These are phyloP conservation scores for Suillia variegata DNA, from an alignment of 2,888 invertebrate species.

Conservation along the genomic window DNA sequence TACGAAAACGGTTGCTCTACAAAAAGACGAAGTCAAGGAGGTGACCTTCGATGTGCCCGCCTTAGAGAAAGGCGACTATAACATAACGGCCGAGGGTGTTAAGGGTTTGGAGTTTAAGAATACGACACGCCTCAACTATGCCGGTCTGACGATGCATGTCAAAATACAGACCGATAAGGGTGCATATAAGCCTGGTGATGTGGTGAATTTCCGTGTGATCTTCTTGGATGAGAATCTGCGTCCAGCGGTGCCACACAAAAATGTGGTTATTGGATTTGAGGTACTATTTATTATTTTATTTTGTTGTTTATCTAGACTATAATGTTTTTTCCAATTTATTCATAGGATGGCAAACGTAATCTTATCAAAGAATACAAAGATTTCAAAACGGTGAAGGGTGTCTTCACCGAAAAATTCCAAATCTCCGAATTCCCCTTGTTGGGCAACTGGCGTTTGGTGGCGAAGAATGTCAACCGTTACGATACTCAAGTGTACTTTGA, in stretches of 20 bases:
- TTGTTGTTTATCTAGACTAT: slow-evolving; percentile 54
- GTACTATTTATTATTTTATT: no score
- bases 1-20: slow-evolving; percentile 40
- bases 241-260: slow-evolving; percentile 69
- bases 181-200: slow-evolving; percentile 85
- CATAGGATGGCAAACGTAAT: slow-evolving; percentile 78
- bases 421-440: slow-evolving; percentile 79
- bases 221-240: slow-evolving; percentile 72
- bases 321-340: not conserved
- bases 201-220: slow-evolving; percentile 71
- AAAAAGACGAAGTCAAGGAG: slow-evolving; percentile 39
- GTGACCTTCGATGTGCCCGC: slow-evolving; percentile 44
- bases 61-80: slow-evolving; percentile 69
- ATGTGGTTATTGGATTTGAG: slow-evolving; percentile 69
- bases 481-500: slow-evolving; percentile 60
- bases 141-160: slow-evolving; percentile 62
- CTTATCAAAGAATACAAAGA: slow-evolving; percentile 81
- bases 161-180: slow-evolving; percentile 92
- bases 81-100: slow-evolving; percentile 73
- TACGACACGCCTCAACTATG: slow-evolving; percentile 72
- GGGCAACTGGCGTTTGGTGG: slow-evolving; percentile 79
- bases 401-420: slow-evolving; percentile 77
- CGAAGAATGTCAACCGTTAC: slow-evolving; percentile 32
- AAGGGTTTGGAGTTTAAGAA: slow-evolving; percentile 76
- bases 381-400: slow-evolving; percentile 56